Conservation (phyloP, 2,113 vertebrate genomes). For the Nycticryphes semicollaris region DNA sequence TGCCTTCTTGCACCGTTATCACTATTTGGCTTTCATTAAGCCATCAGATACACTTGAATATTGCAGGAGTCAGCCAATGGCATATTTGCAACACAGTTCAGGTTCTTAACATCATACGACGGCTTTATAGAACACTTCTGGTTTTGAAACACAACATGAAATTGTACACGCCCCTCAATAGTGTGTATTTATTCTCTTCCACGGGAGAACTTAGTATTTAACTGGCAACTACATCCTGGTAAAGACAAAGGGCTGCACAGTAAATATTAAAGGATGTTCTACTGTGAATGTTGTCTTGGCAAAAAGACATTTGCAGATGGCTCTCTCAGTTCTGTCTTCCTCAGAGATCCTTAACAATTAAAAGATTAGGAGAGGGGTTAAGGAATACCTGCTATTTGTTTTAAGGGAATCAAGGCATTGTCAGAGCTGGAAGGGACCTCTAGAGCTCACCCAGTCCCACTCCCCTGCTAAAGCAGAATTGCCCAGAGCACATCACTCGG, state of each 20-base stretch:
- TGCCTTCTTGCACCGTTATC: neutral
- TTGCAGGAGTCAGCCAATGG: neutral
- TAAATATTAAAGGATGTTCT: neutral
- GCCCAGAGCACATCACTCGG: too few species aligned
- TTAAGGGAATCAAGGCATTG: neutral
- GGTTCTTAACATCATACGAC: neutral
- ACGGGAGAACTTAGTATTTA: neutral
- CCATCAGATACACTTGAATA: too few species aligned
- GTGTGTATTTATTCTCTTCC: neutral
- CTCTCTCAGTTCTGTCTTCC: neutral
- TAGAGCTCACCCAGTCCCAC: too few species aligned
- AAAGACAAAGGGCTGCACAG: neutral
- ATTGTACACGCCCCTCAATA: too few species aligned
- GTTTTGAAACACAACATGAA: neutral
- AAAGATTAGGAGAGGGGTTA: neutral
- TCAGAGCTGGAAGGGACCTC: too few species aligned
- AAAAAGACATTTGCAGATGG: neutral
- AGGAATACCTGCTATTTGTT: neutral
- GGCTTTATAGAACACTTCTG: neutral
- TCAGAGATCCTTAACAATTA: neutral
- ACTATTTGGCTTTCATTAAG: neutral
- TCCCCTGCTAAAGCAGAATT: too few species aligned
- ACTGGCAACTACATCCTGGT: neutral
- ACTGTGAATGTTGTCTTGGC: neutral
- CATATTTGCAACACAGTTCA: neutral